Conservation (phyloP, 2,797 vertebrate genomes). For the Oreochromis grahami region DNA sequence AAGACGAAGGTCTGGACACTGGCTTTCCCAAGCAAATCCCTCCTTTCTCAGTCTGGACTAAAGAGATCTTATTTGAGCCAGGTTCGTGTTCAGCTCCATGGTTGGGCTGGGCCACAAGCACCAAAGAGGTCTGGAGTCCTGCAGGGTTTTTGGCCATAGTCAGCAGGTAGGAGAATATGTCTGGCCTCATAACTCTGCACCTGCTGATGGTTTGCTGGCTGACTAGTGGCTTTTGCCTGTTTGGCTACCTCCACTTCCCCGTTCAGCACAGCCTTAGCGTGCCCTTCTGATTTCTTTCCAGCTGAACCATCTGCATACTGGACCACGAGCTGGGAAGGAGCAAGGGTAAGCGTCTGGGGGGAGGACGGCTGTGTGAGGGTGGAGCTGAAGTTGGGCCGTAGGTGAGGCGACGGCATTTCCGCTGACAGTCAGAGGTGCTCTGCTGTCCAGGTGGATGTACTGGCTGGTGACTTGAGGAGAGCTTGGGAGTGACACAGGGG, state of each 20-base stretch:
- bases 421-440: conserved; percentile 83
- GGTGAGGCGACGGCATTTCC: conserved; percentile 71
- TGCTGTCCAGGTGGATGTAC: conserved; percentile 92
- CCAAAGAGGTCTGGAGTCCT: conserved; percentile 88
- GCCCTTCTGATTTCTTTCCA: conserved; percentile 84
- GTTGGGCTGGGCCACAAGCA: conserved; percentile 86
- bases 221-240: conserved; percentile 49
- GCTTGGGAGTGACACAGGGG: conserved; percentile 77
- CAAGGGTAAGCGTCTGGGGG: conserved; percentile 92
- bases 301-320: conserved; percentile 88
- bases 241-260: conserved; percentile 85
- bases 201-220: conserved; percentile 63
- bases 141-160: conserved; percentile 84
- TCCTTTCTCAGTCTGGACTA: conserved; percentile 85
- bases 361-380: conserved; percentile 87
- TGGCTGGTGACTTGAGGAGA: conserved; percentile 80
- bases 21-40: conserved; percentile 88
- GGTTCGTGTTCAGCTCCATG: conserved; percentile 78
- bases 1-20: conserved; percentile 80
- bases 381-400: conserved; percentile 86
- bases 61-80: conserved; percentile 80
- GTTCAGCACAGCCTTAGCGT: conserved; percentile 85
- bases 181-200: conserved; percentile 89
- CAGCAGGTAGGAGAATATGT: conserved; percentile 88
- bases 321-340: conserved; percentile 91